Evolutionary conservation across 2,888 invertebrate genomes (phyloP), one percentile per base, ranked within the genome.

Genomic region (Nemoura dubitans): DNA sequence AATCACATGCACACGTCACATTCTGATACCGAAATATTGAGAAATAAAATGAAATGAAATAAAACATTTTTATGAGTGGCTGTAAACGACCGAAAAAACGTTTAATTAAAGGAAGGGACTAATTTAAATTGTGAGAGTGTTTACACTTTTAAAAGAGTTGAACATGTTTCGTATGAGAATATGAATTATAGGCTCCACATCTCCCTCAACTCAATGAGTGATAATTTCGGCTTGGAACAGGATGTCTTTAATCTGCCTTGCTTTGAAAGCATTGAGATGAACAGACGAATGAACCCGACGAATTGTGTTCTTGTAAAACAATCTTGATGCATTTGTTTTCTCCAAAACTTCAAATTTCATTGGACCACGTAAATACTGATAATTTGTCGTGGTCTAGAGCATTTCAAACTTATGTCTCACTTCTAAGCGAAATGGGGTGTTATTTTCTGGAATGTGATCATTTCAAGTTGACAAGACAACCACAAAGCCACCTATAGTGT

Each of bases 71-170:
- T 59, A 59, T 59, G 59, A 59, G 21, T 59, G 59, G 59, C 14
- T 21, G 59, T 59, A 59, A 59, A 59, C 59, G 14, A 59, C 16
- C 14, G 2, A 21, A 59, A 59, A 59, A 59, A 26, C 6, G 10
- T 82, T 29, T 82, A 82, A 82, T 82, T 2, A 28, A 30, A 82
- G 82, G 82, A 82, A 82, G 82, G 30, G 29, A 82, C 82, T 82
- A 82, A 82, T 82, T 28, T n/a, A 82, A 14, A 30, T 21, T 10
- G 29, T 25, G 78, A 29, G 78, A 78, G 59, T 78, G 82, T 29
- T 82, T 82, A 25, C 78, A 14, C 25, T 21, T 7, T 78, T 21
- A 28, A 25, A 0, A 7, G 78, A 5, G n/a, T 26, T 78, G 6
- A 5, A 28, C 78, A 78, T 78, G 26, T 28, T 78, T 78, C 76